These are phyloP conservation scores for Chironex yamaguchii DNA, from an alignment of 30 jellyfish, hydroid and myxozoan genomes.

Conservation along the genomic window DNA sequence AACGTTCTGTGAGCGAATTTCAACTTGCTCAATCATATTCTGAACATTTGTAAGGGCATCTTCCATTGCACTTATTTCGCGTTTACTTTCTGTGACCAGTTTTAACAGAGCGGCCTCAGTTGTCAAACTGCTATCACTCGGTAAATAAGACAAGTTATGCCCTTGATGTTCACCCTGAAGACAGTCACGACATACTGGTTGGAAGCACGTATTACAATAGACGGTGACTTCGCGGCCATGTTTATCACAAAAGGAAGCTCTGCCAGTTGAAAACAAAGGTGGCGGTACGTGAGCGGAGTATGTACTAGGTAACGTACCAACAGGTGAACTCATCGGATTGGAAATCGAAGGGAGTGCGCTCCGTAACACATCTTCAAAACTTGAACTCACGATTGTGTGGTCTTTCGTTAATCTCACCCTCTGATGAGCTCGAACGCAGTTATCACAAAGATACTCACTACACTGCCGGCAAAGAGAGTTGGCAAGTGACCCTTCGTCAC, in stretches of 20 bases:
- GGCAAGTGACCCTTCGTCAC: conserved; percentile 91
- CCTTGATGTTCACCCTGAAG: conserved; percentile 80
- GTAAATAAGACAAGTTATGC: conserved; percentile 70
- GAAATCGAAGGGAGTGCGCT: conserved; percentile 52
- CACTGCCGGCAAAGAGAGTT: conserved; percentile 90
- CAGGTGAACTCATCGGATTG: background rate
- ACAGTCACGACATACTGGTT: conserved; percentile 92
- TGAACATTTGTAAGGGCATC: conserved; percentile 75
- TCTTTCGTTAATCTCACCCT: conserved; percentile 89
- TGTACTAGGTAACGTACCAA: background rate
- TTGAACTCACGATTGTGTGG: conserved; percentile 77
- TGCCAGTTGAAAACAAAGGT: conserved; percentile 22
- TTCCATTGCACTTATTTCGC: conserved; percentile 86
- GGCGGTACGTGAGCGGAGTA: conserved; percentile 28
- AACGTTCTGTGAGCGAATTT: conserved; percentile 77
- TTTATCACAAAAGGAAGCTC: conserved; percentile 76
- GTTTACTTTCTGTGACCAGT: conserved; percentile 77
- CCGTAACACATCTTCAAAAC: conserved; percentile 76
- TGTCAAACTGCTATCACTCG: conserved; percentile 54
- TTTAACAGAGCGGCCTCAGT: conserved; percentile 59
- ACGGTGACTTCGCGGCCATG: conserved; percentile 82
- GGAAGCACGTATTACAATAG: conserved; percentile 79
- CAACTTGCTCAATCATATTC: conserved; percentile 87
- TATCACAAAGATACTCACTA: conserved; percentile 88
- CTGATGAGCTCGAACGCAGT: conserved; percentile 94